phyloP scores from a whole-genome alignment of 2,113 vertebrate genomes.

The Myotis davidii region DNA sequence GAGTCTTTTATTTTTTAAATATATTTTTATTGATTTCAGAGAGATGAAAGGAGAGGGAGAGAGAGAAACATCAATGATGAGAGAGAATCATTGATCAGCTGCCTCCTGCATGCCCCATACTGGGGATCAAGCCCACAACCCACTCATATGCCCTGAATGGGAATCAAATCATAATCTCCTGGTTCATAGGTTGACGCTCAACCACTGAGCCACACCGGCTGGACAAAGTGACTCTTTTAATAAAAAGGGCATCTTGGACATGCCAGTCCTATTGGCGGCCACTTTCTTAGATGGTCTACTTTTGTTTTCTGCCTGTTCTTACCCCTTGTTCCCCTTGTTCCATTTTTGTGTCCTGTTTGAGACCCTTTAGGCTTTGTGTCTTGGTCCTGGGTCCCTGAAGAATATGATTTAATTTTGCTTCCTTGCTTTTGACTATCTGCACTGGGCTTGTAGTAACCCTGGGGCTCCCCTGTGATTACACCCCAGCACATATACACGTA shows the following conservation, averaged over 20 bases:
- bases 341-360: neutral
- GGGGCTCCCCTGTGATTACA: neutral
- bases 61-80: no score
- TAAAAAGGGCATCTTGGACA: neutral
- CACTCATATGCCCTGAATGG: no score
- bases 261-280: neutral
- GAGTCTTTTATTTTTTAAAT: neutral
- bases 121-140: no score
- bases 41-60: no score
- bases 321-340: neutral
- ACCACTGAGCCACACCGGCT: no score
- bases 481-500: neutral
- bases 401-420: neutral
- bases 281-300: neutral
- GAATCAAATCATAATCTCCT: no score
- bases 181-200: no score
- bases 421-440: neutral
- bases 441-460: neutral
- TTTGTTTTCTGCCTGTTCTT: neutral
- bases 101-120: no score
- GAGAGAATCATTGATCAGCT: no score
- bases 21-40: no score
- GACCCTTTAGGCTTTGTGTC: neutral
- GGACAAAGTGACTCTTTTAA: neutral
- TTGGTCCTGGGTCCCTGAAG: neutral